Evolutionary conservation across 2,113 vertebrate genomes (phyloP).

Genomic region (Illadopsis cleaveri): DNA sequence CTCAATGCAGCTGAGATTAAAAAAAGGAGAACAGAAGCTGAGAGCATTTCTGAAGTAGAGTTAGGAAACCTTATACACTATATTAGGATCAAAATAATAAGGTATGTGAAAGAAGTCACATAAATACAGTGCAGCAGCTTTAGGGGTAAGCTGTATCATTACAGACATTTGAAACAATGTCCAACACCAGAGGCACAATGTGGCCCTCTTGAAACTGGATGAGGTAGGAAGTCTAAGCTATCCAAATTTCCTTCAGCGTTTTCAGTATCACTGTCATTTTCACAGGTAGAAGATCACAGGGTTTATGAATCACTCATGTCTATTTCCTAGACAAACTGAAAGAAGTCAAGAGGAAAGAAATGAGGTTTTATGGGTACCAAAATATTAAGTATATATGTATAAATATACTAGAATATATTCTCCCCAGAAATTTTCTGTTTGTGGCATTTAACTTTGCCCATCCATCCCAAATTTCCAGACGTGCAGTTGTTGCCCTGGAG

Average conservation of each 20-base stretch:
- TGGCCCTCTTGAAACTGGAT: neutral
- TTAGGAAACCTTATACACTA: neutral
- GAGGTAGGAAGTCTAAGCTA: neutral
- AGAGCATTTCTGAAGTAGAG: neutral
- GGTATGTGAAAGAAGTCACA: neutral
- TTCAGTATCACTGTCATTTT: neutral
- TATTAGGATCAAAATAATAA: neutral
- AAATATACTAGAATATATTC: neutral
- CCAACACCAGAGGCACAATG: neutral
- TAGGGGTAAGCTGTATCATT: neutral
- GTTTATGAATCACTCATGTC: neutral
- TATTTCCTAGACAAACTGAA: neutral
- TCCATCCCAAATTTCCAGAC: neutral
- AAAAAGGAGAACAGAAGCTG: neutral
- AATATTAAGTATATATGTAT: no score
- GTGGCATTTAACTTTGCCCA: neutral
- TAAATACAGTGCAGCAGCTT: neutral
- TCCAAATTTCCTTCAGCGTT: neutral
- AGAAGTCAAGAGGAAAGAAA: neutral
- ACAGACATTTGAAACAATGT: neutral
- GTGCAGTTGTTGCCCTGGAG: neutral
- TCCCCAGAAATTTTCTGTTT: neutral
- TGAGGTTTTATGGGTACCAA: neutral
- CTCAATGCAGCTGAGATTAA: neutral
- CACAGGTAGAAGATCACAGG: neutral